Percentiles rank a stretch among this genome's conserved stretches.
These are phyloP conservation scores for Sprattus sprattus DNA, from an alignment of 2,113 vertebrate species.

Conservation along the genomic window DNA sequence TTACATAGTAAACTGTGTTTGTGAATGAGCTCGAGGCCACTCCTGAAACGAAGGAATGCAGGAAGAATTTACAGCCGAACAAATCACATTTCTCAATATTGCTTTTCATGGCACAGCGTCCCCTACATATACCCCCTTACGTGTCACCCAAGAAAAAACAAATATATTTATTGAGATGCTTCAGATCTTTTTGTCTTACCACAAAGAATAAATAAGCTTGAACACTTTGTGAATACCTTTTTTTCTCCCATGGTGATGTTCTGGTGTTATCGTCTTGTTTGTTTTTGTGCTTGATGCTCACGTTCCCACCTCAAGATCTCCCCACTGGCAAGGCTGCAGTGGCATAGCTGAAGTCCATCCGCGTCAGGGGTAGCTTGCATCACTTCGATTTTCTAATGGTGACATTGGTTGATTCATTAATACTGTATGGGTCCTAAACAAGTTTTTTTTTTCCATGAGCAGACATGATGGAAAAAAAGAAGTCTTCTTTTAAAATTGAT, in stretches of 20 bases:
- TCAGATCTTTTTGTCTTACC: constrained; percentile 52
- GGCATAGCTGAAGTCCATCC: constrained; percentile 67
- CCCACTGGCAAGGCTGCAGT: constrained; percentile 46
- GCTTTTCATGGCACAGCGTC: background rate
- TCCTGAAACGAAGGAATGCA: constrained; percentile 3
- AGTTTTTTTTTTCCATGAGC: constrained; percentile 80
- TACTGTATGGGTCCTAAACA: constrained; percentile 81
- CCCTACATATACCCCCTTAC: background rate
- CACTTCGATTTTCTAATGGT: constrained; percentile 71
- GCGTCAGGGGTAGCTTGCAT: constrained; percentile 68
- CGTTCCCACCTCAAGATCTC: constrained; percentile 49
- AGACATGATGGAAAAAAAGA: constrained; percentile 73
- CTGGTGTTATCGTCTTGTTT: constrained; percentile 61
- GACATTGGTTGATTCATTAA: constrained; percentile 81
- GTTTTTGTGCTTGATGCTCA: constrained; percentile 62
- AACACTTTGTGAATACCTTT: constrained; percentile 59
- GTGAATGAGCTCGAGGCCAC: constrained; percentile 8
- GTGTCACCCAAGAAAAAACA: constrained; percentile 11
- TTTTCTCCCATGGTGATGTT: constrained; percentile 56
- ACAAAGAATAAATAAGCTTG: constrained; percentile 65
- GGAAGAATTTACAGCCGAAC: constrained; percentile 6
- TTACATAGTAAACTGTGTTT: constrained; percentile 3
- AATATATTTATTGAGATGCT: constrained; percentile 25
- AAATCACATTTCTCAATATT: background rate
- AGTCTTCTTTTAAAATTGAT: constrained; percentile 56